Percentiles rank a stretch among this genome's conserved stretches.
phyloP scores from a whole-genome alignment of 2,888 invertebrate genomes.

The Ophioninae sp. region DNA sequence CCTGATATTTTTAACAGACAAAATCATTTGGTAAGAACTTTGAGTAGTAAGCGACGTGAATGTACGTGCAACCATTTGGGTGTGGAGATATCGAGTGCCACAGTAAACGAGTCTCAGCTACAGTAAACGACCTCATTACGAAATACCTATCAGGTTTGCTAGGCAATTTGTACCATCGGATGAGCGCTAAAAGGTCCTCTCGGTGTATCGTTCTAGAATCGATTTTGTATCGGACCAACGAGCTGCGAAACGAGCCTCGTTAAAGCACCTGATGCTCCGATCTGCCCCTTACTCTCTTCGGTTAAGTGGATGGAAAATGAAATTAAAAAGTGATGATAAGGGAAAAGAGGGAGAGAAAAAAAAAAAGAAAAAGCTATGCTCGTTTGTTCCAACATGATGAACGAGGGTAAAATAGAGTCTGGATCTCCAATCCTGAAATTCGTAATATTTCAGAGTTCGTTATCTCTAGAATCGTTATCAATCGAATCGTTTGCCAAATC shows the following conservation, averaged over 20 bases:
- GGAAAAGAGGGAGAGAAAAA: background rate
- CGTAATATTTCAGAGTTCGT: background rate
- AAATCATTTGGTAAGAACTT: no score
- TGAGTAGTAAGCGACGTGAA: background rate
- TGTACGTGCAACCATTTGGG: background rate
- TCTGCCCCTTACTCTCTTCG: conserved; percentile 19
- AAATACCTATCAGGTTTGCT: conserved; percentile 44
- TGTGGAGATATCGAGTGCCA: no score
- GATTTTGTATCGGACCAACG: conserved; percentile 61
- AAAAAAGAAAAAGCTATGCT: conserved; percentile 1
- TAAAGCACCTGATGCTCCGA: conserved; percentile 54
- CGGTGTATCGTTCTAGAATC: conserved; percentile 58
- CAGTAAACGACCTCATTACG: conserved; percentile 51
- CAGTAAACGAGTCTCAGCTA: conserved; percentile 31
- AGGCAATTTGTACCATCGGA: conserved; percentile 55
- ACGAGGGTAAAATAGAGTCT: background rate
- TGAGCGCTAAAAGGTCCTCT: conserved; percentile 58
- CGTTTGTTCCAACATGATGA: conserved; percentile 7
- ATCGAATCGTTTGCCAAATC: background rate
- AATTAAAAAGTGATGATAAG: conserved; percentile 32
- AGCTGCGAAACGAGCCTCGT: conserved; percentile 61
- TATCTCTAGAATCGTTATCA: background rate
- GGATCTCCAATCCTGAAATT: background rate
- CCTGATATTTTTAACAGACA: no score
- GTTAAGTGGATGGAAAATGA: conserved; percentile 52